Conservation (phyloP, 2,113 vertebrate genomes). For the Ictalurus punctatus region DNA sequence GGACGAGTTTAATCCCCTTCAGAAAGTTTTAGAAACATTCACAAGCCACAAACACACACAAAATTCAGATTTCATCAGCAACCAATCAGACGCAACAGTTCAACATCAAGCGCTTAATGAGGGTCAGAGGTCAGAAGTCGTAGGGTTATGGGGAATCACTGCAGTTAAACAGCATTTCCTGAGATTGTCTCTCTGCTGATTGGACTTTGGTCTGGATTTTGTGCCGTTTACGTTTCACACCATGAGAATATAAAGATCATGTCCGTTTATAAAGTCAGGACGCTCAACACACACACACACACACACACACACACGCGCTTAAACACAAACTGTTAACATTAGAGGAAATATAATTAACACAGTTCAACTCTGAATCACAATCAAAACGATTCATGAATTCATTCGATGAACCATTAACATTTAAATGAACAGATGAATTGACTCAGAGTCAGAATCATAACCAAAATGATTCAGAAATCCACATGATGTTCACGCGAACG, state of each 20-base stretch:
- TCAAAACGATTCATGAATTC: background rate
- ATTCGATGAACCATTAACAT: background rate
- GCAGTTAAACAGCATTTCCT: slow-evolving; percentile 46
- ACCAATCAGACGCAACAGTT: slow-evolving; percentile 16
- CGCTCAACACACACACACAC: background rate
- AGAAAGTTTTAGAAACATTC: slow-evolving; percentile 47
- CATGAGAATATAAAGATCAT: background rate
- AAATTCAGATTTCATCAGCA: slow-evolving; percentile 29
- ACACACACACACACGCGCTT: background rate
- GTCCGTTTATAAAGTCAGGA: background rate
- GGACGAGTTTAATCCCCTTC: slow-evolving; percentile 12
- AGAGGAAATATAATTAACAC: background rate
- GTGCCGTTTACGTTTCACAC: slow-evolving; percentile 30
- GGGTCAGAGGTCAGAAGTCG: slow-evolving; percentile 20
- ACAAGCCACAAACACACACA: slow-evolving; percentile 42
- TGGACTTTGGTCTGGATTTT: slow-evolving; percentile 55
- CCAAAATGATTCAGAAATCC: background rate
- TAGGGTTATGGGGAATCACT: slow-evolving; percentile 10
- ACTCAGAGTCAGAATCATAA: background rate
- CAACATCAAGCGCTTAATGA: slow-evolving; percentile 15
- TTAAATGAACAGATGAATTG: background rate
- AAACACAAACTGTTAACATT: background rate
- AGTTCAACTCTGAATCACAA: background rate
- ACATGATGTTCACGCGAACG: background rate
- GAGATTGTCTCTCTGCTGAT: slow-evolving; percentile 54